Base-by-base conservation (phyloP, 1,140 invertebrate species). In the Drosophila orena region DNA sequence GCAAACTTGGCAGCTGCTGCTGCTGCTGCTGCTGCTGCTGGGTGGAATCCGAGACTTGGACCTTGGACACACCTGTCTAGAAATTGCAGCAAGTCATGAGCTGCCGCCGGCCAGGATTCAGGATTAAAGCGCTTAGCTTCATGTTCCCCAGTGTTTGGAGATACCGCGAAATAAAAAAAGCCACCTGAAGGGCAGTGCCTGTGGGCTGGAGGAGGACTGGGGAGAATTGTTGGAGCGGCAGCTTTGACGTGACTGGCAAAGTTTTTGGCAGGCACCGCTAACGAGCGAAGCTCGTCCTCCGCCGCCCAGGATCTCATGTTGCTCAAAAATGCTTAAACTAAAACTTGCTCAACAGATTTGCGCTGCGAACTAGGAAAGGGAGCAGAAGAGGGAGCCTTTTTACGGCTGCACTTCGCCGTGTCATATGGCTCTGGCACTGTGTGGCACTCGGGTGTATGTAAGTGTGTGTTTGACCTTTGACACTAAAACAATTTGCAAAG, bases 241-340 rank as follows among this genome's bases (percentile, higher is more conserved):
- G 83, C 84, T 89, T 89, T 88, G 83, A 89, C 84, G 83, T 88
- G 83, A 88, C 83, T 88, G 79, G 83, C 84, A 83, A 89, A 89
- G 76, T 86, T 89, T 88, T 88, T 88, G 83, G 83, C 83, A 89
- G 83, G 83, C 83, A 64, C 75, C 75, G 76, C 83, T 86, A 86
- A 86, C 83, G 83, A 86, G 83, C 83, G 60, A 53, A 64, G 58
- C 75, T 50, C 56, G 15, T 49, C 27, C 58, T 30, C 37, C 12
- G 2, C 47, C 17, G 38, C 49, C 40, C 65, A 64, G 77, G 52
- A 65, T 85, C 81, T 76, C 83, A 72, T 88, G 83, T 88, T 83
- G 83, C 75, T 88, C 70, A 58, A 88, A 86, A 86, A 88, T 86
- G 66, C 81, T 88, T 69, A 88, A 85, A 79, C 83, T 88, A 79